Evolutionary conservation across 2,797 vertebrate species (phyloP), one percentile per base, ranked within the genome.

Genomic region (Sebastes hubbsi): DNA sequence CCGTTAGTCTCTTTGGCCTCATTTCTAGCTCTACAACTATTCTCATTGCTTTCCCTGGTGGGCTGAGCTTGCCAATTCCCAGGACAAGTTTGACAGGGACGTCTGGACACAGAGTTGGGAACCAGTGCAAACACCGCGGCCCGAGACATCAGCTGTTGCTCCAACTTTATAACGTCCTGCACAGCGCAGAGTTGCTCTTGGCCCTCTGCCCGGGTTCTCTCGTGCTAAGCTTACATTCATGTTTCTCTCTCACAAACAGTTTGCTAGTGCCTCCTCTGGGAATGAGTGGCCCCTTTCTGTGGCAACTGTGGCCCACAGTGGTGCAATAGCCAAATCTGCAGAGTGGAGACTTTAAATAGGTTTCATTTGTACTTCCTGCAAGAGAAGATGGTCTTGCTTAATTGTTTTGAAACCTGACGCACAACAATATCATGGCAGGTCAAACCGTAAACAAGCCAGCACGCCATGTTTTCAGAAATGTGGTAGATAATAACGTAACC

Each of bases 131-230:
- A 90, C 75, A 76, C 84, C 88, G 64, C 67, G 83, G 91, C 88
- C 92, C 79, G 84, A 96, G 92, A 94, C 94, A 94, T 95, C 94
- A 96, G 96, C 95, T 96, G 95, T 95, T 96, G 92, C 92, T 93
- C 88, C 85, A 89, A 92, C 93, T 94, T 94, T 90, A 92, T 92
- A 95, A 92, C 80, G 86, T 91, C 91, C 92, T 90, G 91, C 88
- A 36, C 88, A 91, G 89, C 82, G 54, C 79, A 46, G 88, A 93
- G 91, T 95, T 95, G 93, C 88, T 95, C 73, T 96, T 96, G 95
- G 95, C 93, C 49, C 71, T 42, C 71, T 78, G 92, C 94, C 94
- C 84, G 29, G 90, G 81, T 69, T 91, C 86, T 93, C 91, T 94
- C 90, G 90, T 94, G 92, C 91, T 94, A 93, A 92, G 93, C 89